Percentiles rank a stretch among this genome's conserved stretches.
Conservation (phyloP, 1,140 invertebrate species). For the Lordiphosa collinella region DNA sequence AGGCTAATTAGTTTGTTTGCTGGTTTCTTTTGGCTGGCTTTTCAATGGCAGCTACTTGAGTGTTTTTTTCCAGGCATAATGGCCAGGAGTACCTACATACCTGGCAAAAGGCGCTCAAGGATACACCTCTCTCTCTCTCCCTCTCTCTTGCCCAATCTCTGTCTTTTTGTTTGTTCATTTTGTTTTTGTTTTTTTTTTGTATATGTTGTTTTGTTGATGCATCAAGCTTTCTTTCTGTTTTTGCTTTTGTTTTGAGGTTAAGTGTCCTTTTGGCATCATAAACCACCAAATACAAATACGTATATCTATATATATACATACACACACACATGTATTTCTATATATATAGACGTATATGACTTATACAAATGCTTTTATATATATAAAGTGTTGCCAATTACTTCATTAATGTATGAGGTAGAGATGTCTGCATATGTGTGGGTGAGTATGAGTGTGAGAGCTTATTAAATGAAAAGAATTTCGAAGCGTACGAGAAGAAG, state of each 20-base stretch:
- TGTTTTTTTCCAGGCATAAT: conserved; percentile 51
- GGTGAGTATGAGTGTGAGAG: conserved; percentile 71
- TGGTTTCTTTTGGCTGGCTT: conserved; percentile 52
- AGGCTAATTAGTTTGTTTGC: conserved; percentile 73
- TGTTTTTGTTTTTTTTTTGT: conserved; percentile 17
- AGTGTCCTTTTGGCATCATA: conserved; percentile 71
- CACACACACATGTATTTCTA: conserved; percentile 50
- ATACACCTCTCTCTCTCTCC: conserved; percentile 28
- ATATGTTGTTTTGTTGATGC: conserved; percentile 47
- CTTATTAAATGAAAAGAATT: conserved; percentile 45
- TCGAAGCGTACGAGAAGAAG: conserved; percentile 4
- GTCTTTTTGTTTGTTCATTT: conserved; percentile 32
- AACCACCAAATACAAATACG: conserved; percentile 34
- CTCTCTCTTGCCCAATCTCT: conserved; percentile 25
- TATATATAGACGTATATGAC: conserved; percentile 61
- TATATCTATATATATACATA: conserved; percentile 26
- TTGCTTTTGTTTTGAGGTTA: conserved; percentile 62
- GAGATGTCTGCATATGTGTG: conserved; percentile 77
- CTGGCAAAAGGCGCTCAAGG: conserved; percentile 73
- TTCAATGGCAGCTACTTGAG: conserved; percentile 64
- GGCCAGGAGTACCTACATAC: conserved; percentile 21
- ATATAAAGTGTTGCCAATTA: conserved; percentile 76
- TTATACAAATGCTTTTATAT: conserved; percentile 55
- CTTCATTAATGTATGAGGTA: conserved; percentile 77
- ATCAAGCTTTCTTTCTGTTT: conserved; percentile 52